Percentiles rank a stretch among this genome's conserved stretches.
These are phyloP conservation scores for Sminthurinus aureus DNA, from an alignment of 2,888 invertebrate species.

Conservation along the genomic window DNA sequence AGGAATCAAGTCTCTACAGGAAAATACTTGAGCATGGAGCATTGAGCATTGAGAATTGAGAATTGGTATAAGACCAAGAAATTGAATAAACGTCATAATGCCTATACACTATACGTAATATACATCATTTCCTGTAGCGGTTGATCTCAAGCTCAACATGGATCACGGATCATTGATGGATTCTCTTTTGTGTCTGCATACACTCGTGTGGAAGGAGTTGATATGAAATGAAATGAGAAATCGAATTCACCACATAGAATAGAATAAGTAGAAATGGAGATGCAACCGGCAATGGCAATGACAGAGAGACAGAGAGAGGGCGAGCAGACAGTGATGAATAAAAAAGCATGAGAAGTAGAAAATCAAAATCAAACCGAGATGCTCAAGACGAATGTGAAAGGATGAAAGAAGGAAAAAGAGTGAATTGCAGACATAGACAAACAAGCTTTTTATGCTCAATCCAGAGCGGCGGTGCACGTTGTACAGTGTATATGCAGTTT, in stretches of 20 bases:
- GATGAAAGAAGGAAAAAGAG: not conserved
- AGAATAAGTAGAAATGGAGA: slow-evolving; percentile 24
- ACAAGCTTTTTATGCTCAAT: slow-evolving; percentile 36
- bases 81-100: no score
- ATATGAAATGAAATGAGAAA: slow-evolving; percentile 14
- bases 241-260: no score
- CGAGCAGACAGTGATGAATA: no score
- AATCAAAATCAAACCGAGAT: not conserved
- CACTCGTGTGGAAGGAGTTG: slow-evolving; percentile 31
- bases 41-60: not conserved
- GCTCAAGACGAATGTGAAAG: not conserved
- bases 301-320: slow-evolving; percentile 13
- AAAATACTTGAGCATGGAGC: not conserved
- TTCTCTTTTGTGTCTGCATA: not conserved
- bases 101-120: no score
- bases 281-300: no score
- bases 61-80: no score
- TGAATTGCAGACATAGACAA: slow-evolving; percentile 27
- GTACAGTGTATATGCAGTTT: no score
- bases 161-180: no score
- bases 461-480: no score
- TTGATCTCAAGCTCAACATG: not conserved
- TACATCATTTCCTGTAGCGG: not conserved
- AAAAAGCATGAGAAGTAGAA: not conserved
- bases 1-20: no score